Base-by-base conservation (phyloP, 1,140 invertebrate species). In the Halictus rubicundus region DNA sequence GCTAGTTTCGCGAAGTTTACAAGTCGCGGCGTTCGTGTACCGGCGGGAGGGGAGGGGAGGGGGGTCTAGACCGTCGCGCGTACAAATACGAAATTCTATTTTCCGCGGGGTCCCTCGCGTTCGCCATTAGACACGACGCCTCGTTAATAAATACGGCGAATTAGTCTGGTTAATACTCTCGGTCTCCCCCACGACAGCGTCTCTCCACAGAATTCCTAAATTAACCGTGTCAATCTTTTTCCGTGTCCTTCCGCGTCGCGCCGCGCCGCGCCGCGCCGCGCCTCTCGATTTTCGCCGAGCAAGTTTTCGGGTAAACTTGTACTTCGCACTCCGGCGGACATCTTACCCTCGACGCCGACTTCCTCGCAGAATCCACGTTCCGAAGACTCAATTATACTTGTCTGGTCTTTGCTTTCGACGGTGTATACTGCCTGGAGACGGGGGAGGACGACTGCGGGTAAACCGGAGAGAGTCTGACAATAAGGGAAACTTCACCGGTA, bases 1-100 rank as follows among this genome's bases (percentile, higher is more conserved):
- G 68, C 80, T 52, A 60, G 75, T 81, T 81, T 66, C 80, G 60
- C 66, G 39, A 78, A 81, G 74, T 81, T 81, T 78, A 78, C 75
- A 78, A 78, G 80, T 81, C 49, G n/a, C 68, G 57, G 19, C 9
- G 37, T 10, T 46, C 42, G 10, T 12, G 10, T 21, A 9, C 54
- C 39, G 16, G 27, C 16, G 12, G 60, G 60, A 32, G 60, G 19
- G 0, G 1, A 12, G 10, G 21, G 68, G 16, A 19, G 1, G 21
- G 10, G 21, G 68, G 16, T 27, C 49, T 54, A 37, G 57, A 7
- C 27, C 37, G 52, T 23, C 57, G n/a, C 42, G 27, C 57, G 61
- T 49, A 46, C 63, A 66, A 79, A 79, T 79, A 79, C 25, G 69
- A 74, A 79, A 79, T 79, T 79, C 77, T 74, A 74, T 79, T 79